phyloP scores from a whole-genome alignment of 2,888 invertebrate species.

The Cryptosula pallasiana region DNA sequence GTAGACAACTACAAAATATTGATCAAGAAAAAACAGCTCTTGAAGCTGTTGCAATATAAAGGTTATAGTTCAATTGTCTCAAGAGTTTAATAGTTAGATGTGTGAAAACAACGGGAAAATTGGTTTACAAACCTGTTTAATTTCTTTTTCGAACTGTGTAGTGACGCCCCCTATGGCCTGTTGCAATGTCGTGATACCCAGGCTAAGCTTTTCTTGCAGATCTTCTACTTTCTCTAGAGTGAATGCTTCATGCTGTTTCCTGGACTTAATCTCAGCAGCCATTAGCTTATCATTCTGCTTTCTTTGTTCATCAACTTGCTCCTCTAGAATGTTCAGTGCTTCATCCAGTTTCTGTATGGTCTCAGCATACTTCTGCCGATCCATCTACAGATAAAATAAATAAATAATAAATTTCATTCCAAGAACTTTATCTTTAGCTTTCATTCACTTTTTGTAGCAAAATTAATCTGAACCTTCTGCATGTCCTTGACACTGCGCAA shows the following conservation, averaged over 20 bases:
- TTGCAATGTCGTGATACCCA: constrained; percentile 42
- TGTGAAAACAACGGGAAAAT: too few relatives aligned
- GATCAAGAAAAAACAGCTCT: too few relatives aligned
- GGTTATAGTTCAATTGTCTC: too few relatives aligned
- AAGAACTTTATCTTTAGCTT: too few relatives aligned
- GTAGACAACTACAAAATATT: too few relatives aligned
- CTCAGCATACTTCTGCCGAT: constrained; percentile 42
- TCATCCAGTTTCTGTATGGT: constrained; percentile 48
- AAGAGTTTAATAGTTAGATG: too few relatives aligned
- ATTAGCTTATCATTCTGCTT: constrained; percentile 49
- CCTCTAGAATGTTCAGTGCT: constrained; percentile 47
- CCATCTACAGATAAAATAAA: constrained; percentile 36
- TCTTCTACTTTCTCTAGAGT: constrained; percentile 39
- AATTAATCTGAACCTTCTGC: too few relatives aligned
- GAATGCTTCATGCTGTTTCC: constrained; percentile 41
- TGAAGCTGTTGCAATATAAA: too few relatives aligned
- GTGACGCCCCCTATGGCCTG: constrained; percentile 46
- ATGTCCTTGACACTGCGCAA: constrained; percentile 36
- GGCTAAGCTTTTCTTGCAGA: constrained; percentile 43
- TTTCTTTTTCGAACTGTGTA: constrained; percentile 32
- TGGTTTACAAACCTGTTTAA: too few relatives aligned
- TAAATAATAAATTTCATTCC: too few relatives aligned
- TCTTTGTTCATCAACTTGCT: constrained; percentile 46
- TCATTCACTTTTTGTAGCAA: too few relatives aligned
- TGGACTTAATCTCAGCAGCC: constrained; percentile 51